Evolutionary conservation across 2,888 invertebrate genomes (phyloP).

Genomic region (Philereme vetulata): DNA sequence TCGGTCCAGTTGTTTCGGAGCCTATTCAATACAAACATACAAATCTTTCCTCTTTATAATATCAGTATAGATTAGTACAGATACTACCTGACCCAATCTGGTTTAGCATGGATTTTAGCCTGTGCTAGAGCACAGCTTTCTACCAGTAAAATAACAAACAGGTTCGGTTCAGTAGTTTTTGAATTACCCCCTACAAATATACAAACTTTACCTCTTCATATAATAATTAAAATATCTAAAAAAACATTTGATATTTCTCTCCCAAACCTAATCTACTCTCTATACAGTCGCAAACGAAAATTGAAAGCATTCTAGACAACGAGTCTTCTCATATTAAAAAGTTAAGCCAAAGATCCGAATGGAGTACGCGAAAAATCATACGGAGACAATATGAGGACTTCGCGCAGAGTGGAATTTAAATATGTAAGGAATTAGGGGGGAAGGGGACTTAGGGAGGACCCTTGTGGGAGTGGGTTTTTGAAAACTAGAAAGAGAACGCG

Average conservation of each 20-base stretch:
- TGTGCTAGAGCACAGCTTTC: no score
- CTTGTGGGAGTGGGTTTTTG: constrained; percentile 65
- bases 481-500: constrained; percentile 84
- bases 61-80: no score
- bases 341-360: constrained; percentile 37
- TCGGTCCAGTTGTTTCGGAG: no score
- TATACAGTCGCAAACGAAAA: constrained; percentile 12
- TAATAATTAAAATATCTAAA: no score
- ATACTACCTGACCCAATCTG: no score
- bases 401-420: constrained; percentile 81
- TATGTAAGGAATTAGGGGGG: constrained; percentile 83
- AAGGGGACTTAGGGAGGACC: constrained; percentile 53
- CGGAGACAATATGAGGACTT: constrained; percentile 80
- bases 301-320: constrained; percentile 25
- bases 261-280: constrained; percentile 14
- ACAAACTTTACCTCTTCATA: no score
- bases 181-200: no score
- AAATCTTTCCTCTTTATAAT: no score
- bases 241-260: constrained; percentile 8
- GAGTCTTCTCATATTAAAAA: constrained; percentile 38
- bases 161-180: no score
- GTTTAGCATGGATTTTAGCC: no score
- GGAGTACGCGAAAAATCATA: constrained; percentile 66
- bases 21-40: no score
- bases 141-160: no score